phyloP scores from a whole-genome alignment of 2,888 invertebrate species.

The Ellobium chinense region DNA sequence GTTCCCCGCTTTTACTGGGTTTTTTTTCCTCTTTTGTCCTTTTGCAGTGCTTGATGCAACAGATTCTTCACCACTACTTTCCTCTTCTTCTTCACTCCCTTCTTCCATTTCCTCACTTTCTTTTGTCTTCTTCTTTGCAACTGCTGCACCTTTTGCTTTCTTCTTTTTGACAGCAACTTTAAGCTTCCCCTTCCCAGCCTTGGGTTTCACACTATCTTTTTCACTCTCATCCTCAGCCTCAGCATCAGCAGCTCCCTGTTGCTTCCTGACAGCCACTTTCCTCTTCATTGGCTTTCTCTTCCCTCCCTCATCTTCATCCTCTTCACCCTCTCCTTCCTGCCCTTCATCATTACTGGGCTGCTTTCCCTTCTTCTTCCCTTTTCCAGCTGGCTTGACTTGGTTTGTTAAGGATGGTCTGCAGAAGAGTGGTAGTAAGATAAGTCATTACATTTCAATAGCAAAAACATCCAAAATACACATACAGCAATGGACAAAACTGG shows the following conservation, averaged over 20 bases:
- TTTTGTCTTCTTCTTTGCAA: not conserved
- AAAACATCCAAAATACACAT: no score
- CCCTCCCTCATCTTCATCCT: slow-evolving; percentile 8
- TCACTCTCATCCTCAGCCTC: not conserved
- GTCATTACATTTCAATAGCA: no score
- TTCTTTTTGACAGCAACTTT: slow-evolving; percentile 22
- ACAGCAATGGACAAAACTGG: no score
- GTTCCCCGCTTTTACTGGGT: not conserved
- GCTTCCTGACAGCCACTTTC: slow-evolving; percentile 12
- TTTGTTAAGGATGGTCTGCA: no score
- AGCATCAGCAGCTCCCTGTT: not conserved
- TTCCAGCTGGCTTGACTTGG: not conserved
- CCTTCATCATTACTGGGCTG: not conserved
- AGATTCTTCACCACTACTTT: not conserved
- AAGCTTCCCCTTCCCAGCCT: not conserved
- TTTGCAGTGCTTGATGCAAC: not conserved
- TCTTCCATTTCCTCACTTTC: not conserved
- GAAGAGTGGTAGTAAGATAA: no score
- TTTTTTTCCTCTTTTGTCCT: slow-evolving; percentile 26
- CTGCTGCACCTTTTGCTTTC: not conserved
- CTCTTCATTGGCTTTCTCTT: slow-evolving; percentile 1
- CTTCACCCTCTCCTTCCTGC: slow-evolving; percentile 2
- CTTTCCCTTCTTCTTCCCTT: not conserved
- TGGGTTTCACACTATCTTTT: not conserved
- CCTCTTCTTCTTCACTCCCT: not conserved